Percentiles rank a stretch among this genome's conserved stretches.
Evolutionary conservation across 2,888 invertebrate genomes (phyloP).

Genomic region (Drosophila testacea): DNA sequence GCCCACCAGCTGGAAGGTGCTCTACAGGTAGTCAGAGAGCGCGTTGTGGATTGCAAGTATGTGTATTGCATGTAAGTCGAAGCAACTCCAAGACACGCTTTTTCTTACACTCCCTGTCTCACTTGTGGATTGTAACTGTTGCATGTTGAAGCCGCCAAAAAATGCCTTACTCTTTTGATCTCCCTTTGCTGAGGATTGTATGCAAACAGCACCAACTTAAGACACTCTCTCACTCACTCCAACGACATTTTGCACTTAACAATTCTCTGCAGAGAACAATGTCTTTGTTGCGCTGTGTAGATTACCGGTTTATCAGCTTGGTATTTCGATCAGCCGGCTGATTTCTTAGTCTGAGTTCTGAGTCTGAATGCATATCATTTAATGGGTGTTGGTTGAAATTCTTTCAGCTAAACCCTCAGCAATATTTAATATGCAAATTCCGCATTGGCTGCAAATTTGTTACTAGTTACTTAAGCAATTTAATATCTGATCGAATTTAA

Average conservation of each 20-base stretch:
- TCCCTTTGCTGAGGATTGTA: neutral
- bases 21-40: constrained; percentile 28
- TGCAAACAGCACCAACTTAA: neutral
- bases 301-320: constrained; percentile 65
- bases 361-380: constrained; percentile 40
- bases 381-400: constrained; percentile 41
- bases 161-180: constrained; percentile 9
- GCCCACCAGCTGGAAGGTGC: constrained; percentile 47
- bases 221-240: neutral
- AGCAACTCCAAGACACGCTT: neutral
- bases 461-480: neutral
- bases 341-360: constrained; percentile 31
- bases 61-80: constrained; percentile 39
- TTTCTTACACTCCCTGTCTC: neutral
- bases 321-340: constrained; percentile 57
- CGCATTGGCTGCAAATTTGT: neutral
- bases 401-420: constrained; percentile 13
- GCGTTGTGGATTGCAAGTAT: constrained; percentile 49
- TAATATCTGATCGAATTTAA: neutral
- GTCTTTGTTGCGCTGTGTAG: constrained; percentile 38
- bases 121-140: constrained; percentile 34
- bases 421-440: constrained; percentile 12
- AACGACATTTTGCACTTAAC: constrained; percentile 14
- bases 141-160: constrained; percentile 1
- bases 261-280: constrained; percentile 21